Evolutionary conservation across 2,113 vertebrate species (phyloP).

Genomic region (Machaerirhynchus nigripectus): DNA sequence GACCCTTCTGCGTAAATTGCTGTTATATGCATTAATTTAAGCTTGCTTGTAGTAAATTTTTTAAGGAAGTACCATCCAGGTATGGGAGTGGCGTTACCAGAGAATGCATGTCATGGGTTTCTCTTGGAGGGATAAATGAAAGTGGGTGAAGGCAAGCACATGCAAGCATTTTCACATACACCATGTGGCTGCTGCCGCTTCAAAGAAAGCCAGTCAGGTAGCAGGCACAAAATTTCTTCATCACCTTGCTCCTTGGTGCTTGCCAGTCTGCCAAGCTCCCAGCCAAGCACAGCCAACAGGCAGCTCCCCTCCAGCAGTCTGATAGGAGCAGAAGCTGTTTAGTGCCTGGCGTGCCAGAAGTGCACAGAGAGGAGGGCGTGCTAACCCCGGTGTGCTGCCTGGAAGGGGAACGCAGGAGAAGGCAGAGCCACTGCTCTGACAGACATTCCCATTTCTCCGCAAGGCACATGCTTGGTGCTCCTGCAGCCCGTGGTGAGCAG

Average conservation of each 20-base stretch:
- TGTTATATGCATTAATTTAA: not conserved
- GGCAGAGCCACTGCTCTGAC: not conserved
- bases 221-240: not conserved
- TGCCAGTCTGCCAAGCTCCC: not conserved
- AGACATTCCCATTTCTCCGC: not conserved
- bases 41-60: not conserved
- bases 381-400: not conserved
- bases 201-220: not conserved
- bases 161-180: accelerated
- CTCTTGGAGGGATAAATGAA: not conserved
- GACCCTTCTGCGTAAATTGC: not conserved
- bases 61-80: not conserved
- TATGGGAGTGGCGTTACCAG: not conserved
- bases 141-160: not conserved
- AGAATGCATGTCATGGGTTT: not conserved
- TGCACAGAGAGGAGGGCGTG: accelerated
- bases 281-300: not conserved
- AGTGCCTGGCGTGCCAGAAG: not conserved
- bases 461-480: accelerated
- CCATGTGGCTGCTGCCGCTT: not conserved
- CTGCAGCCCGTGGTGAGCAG: not conserved
- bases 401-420: accelerated
- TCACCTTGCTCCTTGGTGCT: not conserved
- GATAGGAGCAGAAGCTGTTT: not conserved
- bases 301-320: not conserved